phyloP scores from a whole-genome alignment of 2,888 invertebrate species.

The Allophyes oxyacanthae region DNA sequence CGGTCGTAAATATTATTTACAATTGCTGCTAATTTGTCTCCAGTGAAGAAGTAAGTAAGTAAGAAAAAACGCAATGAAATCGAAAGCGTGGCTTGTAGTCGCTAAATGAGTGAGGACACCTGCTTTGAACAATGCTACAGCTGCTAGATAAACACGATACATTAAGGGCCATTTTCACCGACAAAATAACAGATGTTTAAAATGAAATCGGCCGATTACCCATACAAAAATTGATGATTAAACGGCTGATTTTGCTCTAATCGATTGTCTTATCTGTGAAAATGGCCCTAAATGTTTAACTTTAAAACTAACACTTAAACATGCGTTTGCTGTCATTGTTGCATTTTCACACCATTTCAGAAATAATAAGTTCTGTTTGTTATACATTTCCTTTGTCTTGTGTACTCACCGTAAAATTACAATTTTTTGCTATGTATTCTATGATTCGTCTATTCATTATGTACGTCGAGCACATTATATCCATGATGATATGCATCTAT shows the following conservation, averaged over 20 bases:
- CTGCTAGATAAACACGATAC: constrained; percentile 38
- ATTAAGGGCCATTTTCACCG: constrained; percentile 5
- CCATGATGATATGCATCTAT: too few relatives aligned
- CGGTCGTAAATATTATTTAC: constrained; percentile 37
- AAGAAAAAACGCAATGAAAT: constrained; percentile 59
- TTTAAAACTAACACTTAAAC: constrained; percentile 14
- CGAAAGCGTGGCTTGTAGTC: constrained; percentile 52
- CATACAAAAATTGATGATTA: too few relatives aligned
- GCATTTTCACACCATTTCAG: constrained; percentile 31
- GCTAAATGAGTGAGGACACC: constrained; percentile 56
- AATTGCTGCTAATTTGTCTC: constrained; percentile 54
- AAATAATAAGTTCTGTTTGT: constrained; percentile 33
- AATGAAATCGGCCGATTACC: too few relatives aligned
- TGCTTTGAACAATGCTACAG: constrained; percentile 54
- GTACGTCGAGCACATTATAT: too few relatives aligned
- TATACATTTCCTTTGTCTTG: constrained; percentile 22
- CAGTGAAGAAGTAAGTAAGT: constrained; percentile 38
- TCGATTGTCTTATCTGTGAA: too few relatives aligned
- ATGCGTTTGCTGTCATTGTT: constrained; percentile 22
- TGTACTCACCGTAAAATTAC: too few relatives aligned
- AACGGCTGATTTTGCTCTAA: too few relatives aligned
- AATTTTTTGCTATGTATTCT: too few relatives aligned
- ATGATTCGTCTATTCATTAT: too few relatives aligned
- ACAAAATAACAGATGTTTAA: too few relatives aligned
- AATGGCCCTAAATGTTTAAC: constrained; percentile 2